Evolutionary conservation across 2,797 vertebrate genomes (phyloP).

Genomic region (Adelosebastes latens): DNA sequence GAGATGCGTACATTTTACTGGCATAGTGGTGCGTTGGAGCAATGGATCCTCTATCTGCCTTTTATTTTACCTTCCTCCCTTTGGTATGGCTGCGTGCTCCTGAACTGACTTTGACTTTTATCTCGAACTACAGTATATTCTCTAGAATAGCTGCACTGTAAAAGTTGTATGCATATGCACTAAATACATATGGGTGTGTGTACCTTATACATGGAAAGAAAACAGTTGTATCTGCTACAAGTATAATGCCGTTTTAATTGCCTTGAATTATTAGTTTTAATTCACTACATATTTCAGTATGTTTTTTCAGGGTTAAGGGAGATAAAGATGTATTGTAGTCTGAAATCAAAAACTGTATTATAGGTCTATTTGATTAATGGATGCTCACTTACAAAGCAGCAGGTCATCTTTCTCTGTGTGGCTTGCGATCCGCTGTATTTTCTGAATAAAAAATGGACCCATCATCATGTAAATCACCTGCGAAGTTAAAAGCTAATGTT

Average conservation of each 20-base stretch:
- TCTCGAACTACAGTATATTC: background rate
- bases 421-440: slow-evolving; percentile 31
- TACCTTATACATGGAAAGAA: background rate
- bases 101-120: background rate
- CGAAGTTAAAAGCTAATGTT: slow-evolving; percentile 62
- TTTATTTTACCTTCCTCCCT: slow-evolving; percentile 12
- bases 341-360: slow-evolving; percentile 24
- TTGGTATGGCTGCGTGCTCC: background rate
- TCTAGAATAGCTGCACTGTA: background rate
- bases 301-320: background rate
- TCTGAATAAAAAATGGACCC: slow-evolving; percentile 37
- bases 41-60: slow-evolving; percentile 12
- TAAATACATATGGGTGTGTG: background rate
- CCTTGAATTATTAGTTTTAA: background rate
- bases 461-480: slow-evolving; percentile 52
- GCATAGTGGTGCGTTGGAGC: background rate
- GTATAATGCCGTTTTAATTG: background rate
- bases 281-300: background rate
- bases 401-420: slow-evolving; percentile 49
- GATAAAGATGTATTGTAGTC: slow-evolving; percentile 7
- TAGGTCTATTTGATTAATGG: slow-evolving; percentile 56
- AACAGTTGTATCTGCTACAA: background rate
- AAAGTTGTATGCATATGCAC: background rate
- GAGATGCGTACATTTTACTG: slow-evolving; percentile 2
- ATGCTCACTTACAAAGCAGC: slow-evolving; percentile 28